These are phyloP conservation scores for Aleiodes leptofemur DNA, from an alignment of 2,888 invertebrate genomes.

Conservation along the genomic window DNA sequence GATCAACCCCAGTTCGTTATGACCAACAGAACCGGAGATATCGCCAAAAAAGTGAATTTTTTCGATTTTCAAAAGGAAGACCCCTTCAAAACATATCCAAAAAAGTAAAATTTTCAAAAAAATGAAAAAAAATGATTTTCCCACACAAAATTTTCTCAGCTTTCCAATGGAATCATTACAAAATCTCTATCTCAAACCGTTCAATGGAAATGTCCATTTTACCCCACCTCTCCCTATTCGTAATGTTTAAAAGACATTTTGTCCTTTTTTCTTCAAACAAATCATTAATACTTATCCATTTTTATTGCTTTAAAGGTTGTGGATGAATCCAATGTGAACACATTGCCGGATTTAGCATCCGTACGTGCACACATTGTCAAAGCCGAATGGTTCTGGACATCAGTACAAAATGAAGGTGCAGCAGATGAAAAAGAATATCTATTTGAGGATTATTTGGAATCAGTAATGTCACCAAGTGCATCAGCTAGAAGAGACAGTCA, in stretches of 20 bases:
- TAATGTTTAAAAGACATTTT: neutral
- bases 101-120: too few relatives aligned
- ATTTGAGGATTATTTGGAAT: conserved; percentile 83
- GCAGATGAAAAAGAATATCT: conserved; percentile 93
- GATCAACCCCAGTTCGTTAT: too few relatives aligned
- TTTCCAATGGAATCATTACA: too few relatives aligned
- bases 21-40: too few relatives aligned
- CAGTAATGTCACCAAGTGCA: conserved; percentile 75
- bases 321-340: conserved; percentile 85
- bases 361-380: conserved; percentile 86
- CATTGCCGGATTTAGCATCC: conserved; percentile 83
- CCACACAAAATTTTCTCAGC: too few relatives aligned
- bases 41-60: too few relatives aligned
- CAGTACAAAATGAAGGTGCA: conserved; percentile 95
- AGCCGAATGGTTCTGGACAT: conserved; percentile 99
- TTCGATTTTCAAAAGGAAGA: too few relatives aligned
- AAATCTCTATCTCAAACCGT: too few relatives aligned
- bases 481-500: conserved; percentile 78
- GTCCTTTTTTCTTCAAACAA: neutral
- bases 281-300: too few relatives aligned
- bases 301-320: conserved; percentile 80
- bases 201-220: too few relatives aligned
- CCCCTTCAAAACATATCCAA: too few relatives aligned
- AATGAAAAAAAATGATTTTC: too few relatives aligned
- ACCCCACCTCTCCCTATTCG: neutral